Percentiles rank a stretch among this genome's conserved stretches.
Evolutionary conservation across 2,113 vertebrate genomes (phyloP).

Genomic region (Cottus gobio): DNA sequence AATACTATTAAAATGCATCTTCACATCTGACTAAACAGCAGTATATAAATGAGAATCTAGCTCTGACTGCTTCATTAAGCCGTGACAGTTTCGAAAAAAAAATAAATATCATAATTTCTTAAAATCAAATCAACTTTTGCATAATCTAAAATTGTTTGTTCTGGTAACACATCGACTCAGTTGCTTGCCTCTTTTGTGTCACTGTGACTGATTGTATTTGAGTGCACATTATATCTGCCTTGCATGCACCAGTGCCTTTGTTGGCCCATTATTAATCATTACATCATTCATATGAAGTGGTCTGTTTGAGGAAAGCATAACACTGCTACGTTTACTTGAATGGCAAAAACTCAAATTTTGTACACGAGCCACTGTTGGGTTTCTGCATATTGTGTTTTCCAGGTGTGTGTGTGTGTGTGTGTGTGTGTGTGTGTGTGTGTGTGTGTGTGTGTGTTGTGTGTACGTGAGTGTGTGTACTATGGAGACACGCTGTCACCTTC

Average conservation of each 20-base stretch:
- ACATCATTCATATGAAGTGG: constrained; percentile 16
- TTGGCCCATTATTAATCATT: constrained; percentile 14
- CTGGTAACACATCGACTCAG: not conserved
- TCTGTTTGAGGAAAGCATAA: not conserved
- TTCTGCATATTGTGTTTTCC: constrained; percentile 9
- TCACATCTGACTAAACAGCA: constrained; percentile 1
- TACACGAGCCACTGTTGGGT: not conserved
- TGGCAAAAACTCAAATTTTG: not conserved
- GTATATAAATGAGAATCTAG: not conserved
- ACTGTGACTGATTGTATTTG: not conserved
- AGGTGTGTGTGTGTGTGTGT: constrained; percentile 29
- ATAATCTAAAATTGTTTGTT: constrained; percentile 1
- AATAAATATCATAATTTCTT: not conserved
- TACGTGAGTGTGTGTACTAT: constrained; percentile 29
- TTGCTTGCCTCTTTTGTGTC: not conserved
- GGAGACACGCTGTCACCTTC: constrained; percentile 69
- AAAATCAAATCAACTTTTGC: not conserved
- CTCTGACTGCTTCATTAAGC: constrained; percentile 1
- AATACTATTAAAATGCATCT: not conserved
- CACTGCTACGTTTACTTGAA: not conserved
- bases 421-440: constrained; percentile 27
- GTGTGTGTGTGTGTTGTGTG: constrained; percentile 31
- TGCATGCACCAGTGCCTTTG: constrained; percentile 4
- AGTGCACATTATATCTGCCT: not conserved
- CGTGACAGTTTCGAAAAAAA: not conserved